phyloP scores from a whole-genome alignment of 2,113 vertebrate species.

The Haplochromis burtoni region DNA sequence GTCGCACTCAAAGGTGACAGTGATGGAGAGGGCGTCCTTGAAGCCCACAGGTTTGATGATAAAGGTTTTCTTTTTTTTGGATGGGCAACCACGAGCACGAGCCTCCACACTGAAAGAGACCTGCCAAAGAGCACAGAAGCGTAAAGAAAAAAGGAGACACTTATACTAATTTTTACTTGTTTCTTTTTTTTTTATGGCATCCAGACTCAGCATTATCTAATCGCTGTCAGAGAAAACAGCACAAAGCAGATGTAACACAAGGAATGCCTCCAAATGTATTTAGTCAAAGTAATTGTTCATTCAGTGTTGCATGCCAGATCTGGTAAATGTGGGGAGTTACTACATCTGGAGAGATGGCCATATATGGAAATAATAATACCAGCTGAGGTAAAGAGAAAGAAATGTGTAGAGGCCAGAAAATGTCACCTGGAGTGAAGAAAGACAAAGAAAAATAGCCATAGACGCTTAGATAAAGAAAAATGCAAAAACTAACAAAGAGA shows the following conservation, averaged over 20 bases:
- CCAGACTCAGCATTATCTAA: background rate
- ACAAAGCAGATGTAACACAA: background rate
- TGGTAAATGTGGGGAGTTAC: conserved; percentile 43
- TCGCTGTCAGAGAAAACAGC: background rate
- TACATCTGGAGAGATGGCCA: conserved; percentile 45
- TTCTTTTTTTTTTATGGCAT: background rate
- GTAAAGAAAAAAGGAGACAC: background rate
- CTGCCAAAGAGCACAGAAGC: conserved; percentile 45
- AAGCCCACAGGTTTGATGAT: conserved; percentile 95
- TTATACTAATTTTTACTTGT: background rate
- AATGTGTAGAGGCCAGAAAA: conserved; percentile 38
- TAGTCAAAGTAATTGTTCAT: conserved; percentile 37
- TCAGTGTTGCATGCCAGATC: conserved; percentile 32
- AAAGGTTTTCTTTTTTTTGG: conserved; percentile 80
- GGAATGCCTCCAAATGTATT: conserved; percentile 27
- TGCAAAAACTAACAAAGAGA: background rate
- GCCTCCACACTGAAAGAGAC: conserved; percentile 93
- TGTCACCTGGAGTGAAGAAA: conserved; percentile 51
- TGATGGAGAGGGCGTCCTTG: conserved; percentile 83
- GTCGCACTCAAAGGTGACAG: conserved; percentile 82
- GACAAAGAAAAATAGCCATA: conserved; percentile 1
- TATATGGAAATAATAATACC: conserved; percentile 58
- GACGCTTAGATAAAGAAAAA: conserved; percentile 15
- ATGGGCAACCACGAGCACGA: conserved; percentile 84
- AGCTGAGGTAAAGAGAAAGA: conserved; percentile 32